Evolutionary conservation across 2,797 vertebrate genomes (phyloP), one percentile per base, ranked within the genome.

Genomic region (Odontamblyopus lacepedii): DNA sequence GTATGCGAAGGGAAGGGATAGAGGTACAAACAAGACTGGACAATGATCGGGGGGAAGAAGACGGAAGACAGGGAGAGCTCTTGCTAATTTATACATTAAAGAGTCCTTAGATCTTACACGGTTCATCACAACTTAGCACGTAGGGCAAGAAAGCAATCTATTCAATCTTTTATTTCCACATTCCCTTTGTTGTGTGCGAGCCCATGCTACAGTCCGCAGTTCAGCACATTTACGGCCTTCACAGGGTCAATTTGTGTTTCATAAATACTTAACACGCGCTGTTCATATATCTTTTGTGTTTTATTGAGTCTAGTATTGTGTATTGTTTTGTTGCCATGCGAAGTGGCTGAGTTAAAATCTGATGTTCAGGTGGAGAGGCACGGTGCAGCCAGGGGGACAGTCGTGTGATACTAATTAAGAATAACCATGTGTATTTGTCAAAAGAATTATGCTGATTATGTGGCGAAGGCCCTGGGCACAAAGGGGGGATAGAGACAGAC

Each of bases 381-480:
- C 80, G 84, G 91, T 89, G 87, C 81, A 75, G 86, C 88, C 83
- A 74, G 77, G 82, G 89, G 93, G 92, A 91, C 89, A 92, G 84
- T 90, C 26, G 87, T 92, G 91, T 95, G 94, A 95, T 94, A 93
- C 93, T 95, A 95, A 95, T 95, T 95, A 95, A 95, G 94, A 94
- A 94, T 95, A 95, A 95, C 93, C 94, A 95, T 94, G 94, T 94
- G 94, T 94, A 95, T 94, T 95, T 94, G 94, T 95, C 94, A 95
- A 90, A 94, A 92, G 91, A 95, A 95, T 95, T 95, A 95, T 95
- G 94, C 92, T 94, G 94, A 95, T 94, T 93, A 94, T 91, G 84
- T 92, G 87, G 92, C 87, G 90, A 91, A 87, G 87, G 81, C 89
- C 87, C 90, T 85, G 86, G 89, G 92, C 91, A 93, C 93, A 84